Percentiles rank a stretch among this genome's conserved stretches.
phyloP scores from a whole-genome alignment of 2,113 vertebrate species.

The Solea senegalensis region DNA sequence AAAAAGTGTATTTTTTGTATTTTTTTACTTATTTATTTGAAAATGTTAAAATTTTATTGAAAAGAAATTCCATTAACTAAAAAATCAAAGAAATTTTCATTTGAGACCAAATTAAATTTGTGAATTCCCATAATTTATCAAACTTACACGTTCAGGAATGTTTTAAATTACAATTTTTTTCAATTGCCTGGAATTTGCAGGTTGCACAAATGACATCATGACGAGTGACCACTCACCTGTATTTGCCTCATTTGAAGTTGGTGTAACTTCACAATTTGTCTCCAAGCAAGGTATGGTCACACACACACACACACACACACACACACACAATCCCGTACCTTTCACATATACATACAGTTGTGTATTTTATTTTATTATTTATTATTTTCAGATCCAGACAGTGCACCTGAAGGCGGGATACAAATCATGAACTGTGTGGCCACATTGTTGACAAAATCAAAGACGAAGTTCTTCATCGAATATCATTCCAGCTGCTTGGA shows the following conservation, averaged over 20 bases:
- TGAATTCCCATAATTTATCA: too few species aligned
- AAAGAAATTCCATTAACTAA: too few species aligned
- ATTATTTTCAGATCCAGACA: constrained; percentile 86
- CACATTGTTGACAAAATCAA: constrained; percentile 91
- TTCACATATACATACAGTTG: background rate
- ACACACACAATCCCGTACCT: background rate
- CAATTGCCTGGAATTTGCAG: constrained; percentile 71
- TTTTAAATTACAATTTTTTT: background rate
- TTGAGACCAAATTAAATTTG: too few species aligned
- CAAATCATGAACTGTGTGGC: constrained; percentile 91
- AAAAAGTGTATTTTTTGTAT: too few species aligned
- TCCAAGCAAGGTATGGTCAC: constrained; percentile 89
- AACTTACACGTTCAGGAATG: background rate
- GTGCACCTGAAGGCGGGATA: constrained; percentile 87
- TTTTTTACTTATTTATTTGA: too few species aligned
- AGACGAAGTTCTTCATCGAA: constrained; percentile 97
- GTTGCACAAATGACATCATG: constrained; percentile 93
- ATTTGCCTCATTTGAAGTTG: constrained; percentile 96
- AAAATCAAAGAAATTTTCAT: too few species aligned
- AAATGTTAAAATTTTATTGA: too few species aligned
- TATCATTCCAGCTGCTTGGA: constrained; percentile 96
- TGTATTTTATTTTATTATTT: constrained; percentile 19
- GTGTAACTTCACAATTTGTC: constrained; percentile 97
- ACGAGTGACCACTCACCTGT: constrained; percentile 98
- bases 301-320: background rate